These are phyloP conservation scores for Eumerus sabulonum DNA, from an alignment of 2,888 invertebrate species.

Conservation along the genomic window DNA sequence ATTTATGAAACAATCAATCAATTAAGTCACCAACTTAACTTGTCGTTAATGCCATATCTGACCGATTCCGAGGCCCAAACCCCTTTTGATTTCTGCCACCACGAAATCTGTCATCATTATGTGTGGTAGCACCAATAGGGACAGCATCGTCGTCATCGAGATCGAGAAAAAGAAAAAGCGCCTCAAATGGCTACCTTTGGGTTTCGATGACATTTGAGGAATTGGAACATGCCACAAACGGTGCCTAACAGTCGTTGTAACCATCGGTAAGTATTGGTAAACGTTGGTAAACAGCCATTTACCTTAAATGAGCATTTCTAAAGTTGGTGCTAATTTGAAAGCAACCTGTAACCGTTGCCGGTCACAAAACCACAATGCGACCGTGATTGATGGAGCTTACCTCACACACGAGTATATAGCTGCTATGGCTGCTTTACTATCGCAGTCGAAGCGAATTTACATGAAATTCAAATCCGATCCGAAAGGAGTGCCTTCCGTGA, in stretches of 20 bases:
- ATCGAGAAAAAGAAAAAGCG: no score
- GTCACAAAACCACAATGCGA: constrained; percentile 53
- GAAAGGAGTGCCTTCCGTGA: constrained; percentile 39
- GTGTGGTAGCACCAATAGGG: background rate
- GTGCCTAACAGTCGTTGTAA: background rate
- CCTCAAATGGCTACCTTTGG: no score
- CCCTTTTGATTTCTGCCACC: constrained; percentile 56
- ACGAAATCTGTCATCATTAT: constrained; percentile 54
- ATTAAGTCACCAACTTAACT: constrained; percentile 60
- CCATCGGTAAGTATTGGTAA: constrained; percentile 13
- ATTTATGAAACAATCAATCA: constrained; percentile 68
- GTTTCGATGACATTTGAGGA: constrained; percentile 46
- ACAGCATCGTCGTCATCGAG: no score
- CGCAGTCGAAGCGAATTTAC: background rate
- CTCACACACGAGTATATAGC: constrained; percentile 14
- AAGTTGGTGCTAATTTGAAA: constrained; percentile 63
- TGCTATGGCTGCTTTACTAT: background rate
- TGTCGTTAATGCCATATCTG: constrained; percentile 65
- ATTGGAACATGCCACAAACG: constrained; percentile 41
- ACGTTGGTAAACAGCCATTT: background rate
- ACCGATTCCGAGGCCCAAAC: constrained; percentile 51
- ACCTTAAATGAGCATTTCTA: constrained; percentile 47
- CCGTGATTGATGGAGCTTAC: constrained; percentile 60
- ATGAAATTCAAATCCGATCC: constrained; percentile 16
- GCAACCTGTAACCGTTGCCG: constrained; percentile 44